Percentiles rank a stretch among this genome's conserved stretches.
Conservation (phyloP, 2,113 vertebrate species). For the Gallinago jamesoni region DNA sequence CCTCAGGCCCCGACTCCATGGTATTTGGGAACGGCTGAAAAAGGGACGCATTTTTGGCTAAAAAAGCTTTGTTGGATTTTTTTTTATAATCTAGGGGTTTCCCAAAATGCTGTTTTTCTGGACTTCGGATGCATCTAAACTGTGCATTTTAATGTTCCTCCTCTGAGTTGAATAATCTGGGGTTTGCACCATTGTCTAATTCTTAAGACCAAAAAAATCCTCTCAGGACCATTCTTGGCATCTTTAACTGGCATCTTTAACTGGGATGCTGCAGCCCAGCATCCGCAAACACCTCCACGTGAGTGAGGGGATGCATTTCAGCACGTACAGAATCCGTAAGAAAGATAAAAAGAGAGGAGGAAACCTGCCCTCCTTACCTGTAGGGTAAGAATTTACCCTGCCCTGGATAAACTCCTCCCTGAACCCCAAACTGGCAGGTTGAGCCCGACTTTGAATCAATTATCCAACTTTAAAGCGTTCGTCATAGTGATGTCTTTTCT, state of each 20-base stretch:
- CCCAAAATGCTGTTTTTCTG: background rate
- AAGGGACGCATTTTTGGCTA: background rate
- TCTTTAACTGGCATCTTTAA: background rate
- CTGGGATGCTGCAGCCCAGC: background rate
- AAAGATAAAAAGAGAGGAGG: background rate
- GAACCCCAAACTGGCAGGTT: background rate
- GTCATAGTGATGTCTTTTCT: background rate
- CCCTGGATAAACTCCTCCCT: background rate
- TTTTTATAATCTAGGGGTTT: background rate
- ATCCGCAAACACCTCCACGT: background rate
- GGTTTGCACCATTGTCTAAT: background rate
- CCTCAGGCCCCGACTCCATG: background rate
- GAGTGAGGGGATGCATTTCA: background rate
- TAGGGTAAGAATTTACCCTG: background rate
- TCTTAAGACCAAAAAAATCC: background rate
- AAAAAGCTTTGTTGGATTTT: background rate
- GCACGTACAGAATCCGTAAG: background rate
- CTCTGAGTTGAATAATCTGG: background rate
- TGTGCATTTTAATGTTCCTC: accelerated
- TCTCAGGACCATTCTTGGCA: background rate
- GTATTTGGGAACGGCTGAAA: background rate
- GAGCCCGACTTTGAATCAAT: background rate
- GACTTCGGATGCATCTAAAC: background rate
- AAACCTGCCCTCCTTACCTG: background rate
- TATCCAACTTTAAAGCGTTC: background rate